These are phyloP conservation scores for Emmelina monodactyla DNA, from an alignment of 2,888 invertebrate genomes.

Conservation along the genomic window DNA sequence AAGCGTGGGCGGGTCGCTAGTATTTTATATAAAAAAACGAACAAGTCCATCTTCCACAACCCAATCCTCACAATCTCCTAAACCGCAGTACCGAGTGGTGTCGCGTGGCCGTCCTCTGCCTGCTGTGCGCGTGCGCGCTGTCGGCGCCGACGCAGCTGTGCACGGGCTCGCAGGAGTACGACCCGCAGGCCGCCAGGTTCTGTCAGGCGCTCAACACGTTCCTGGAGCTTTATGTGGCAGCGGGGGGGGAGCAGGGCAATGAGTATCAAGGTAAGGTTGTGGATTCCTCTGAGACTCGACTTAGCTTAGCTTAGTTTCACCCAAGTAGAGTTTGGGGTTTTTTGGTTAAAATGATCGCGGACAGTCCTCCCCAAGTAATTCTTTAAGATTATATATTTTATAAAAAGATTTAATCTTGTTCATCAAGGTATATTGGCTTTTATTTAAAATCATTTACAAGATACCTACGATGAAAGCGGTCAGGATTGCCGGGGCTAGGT, in stretches of 20 bases:
- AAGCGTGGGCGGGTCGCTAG: background rate
- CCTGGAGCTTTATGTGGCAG: conserved; percentile 71
- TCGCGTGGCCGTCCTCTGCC: conserved; percentile 33
- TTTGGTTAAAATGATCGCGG: too few relatives aligned
- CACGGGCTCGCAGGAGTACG: conserved; percentile 67
- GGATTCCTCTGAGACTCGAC: background rate
- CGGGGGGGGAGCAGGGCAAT: conserved; percentile 64
- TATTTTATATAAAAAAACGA: background rate
- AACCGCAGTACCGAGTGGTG: conserved; percentile 31
- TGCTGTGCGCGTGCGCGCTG: conserved; percentile 30
- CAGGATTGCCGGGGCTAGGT: too few relatives aligned
- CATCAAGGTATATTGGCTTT: too few relatives aligned
- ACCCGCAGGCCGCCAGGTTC: conserved; percentile 70
- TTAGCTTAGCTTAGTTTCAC: too few relatives aligned
- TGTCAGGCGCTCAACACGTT: conserved; percentile 73
- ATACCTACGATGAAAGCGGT: too few relatives aligned
- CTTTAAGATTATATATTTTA: too few relatives aligned
- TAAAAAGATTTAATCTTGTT: too few relatives aligned
- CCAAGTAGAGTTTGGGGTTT: too few relatives aligned
- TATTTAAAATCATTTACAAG: too few relatives aligned
- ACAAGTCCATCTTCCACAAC: background rate
- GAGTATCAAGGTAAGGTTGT: conserved; percentile 46
- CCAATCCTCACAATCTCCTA: background rate
- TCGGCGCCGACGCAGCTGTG: conserved; percentile 64
- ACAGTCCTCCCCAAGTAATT: too few relatives aligned